phyloP scores from a whole-genome alignment of 2,888 invertebrate genomes.

The Leptopilina drosophilae region DNA sequence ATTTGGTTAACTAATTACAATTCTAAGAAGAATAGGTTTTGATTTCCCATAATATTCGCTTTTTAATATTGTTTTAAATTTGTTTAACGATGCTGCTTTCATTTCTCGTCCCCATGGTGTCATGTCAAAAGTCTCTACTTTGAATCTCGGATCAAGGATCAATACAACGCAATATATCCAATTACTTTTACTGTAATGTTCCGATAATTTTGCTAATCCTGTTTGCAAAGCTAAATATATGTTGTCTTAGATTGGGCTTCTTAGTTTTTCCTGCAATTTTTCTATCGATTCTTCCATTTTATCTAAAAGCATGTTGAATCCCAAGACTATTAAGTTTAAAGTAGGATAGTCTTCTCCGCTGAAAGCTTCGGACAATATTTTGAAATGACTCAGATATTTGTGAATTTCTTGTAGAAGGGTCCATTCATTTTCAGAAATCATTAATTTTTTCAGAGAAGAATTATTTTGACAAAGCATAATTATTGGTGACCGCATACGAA shows the following conservation, averaged over 20 bases:
- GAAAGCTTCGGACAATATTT: constrained; percentile 46
- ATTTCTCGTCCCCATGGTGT: too few relatives aligned
- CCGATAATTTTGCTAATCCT: too few relatives aligned
- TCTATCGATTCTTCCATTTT: constrained; percentile 43
- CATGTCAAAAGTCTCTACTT: too few relatives aligned
- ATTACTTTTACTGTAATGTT: too few relatives aligned
- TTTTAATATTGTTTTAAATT: constrained; percentile 10
- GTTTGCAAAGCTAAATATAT: constrained; percentile 43
- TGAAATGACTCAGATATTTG: constrained; percentile 36
- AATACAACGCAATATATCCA: too few relatives aligned
- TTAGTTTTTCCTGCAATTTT: constrained; percentile 41
- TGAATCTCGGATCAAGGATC: too few relatives aligned
- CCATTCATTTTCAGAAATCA: constrained; percentile 48
- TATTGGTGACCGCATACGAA: neutral
- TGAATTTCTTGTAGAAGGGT: constrained; percentile 43
- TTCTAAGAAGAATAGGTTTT: neutral
- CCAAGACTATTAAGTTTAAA: constrained; percentile 47
- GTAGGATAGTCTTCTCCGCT: constrained; percentile 54
- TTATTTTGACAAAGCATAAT: constrained; percentile 4
- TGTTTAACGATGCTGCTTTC: constrained; percentile 6
- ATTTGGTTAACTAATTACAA: neutral
- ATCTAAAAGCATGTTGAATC: constrained; percentile 42
- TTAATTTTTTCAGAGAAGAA: neutral
- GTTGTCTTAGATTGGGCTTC: constrained; percentile 41
- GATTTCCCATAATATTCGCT: neutral